A percentile compares a stretch with the other conserved stretches of the same genome.
phyloP scores from a whole-genome alignment of 2,888 invertebrate species.

The Cacoxenus indagator region DNA sequence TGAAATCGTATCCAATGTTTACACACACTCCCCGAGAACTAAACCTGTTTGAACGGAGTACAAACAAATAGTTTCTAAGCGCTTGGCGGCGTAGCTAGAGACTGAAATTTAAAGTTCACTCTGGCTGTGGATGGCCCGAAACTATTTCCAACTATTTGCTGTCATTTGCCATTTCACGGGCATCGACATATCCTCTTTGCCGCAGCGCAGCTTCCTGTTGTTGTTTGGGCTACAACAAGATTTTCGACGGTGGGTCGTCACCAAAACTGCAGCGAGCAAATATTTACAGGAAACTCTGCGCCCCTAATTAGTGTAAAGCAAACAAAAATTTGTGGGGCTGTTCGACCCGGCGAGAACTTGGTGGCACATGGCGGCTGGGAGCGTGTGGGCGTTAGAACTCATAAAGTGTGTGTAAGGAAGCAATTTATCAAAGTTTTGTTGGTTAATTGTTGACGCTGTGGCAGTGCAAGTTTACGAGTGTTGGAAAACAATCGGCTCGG shows the following conservation, averaged over 20 bases:
- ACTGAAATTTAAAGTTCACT: too few relatives aligned
- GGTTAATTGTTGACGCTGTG: slow-evolving; percentile 53
- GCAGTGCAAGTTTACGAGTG: slow-evolving; percentile 34
- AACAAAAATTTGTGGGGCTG: not conserved
- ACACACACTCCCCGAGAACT: too few relatives aligned
- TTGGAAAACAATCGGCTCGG: slow-evolving; percentile 36
- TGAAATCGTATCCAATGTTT: too few relatives aligned
- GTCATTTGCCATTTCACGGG: not conserved
- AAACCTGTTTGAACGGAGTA: too few relatives aligned
- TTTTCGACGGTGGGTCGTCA: not conserved
- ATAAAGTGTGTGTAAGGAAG: slow-evolving; percentile 60
- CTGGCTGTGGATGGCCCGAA: too few relatives aligned
- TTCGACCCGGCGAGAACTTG: not conserved
- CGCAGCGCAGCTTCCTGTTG: not conserved
- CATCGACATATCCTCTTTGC: not conserved
- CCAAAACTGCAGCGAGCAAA: slow-evolving; percentile 51
- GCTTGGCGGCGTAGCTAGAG: too few relatives aligned
- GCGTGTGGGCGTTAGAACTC: slow-evolving; percentile 29
- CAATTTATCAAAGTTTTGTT: slow-evolving; percentile 65
- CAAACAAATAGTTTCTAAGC: too few relatives aligned
- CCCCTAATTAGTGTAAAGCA: slow-evolving; percentile 62
- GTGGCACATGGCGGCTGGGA: not conserved
- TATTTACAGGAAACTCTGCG: slow-evolving; percentile 63
- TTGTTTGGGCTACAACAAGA: not conserved
- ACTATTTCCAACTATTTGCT: slow-evolving; percentile 12